Conservation (phyloP, 2,888 invertebrate species). For the Cenopis cana region DNA sequence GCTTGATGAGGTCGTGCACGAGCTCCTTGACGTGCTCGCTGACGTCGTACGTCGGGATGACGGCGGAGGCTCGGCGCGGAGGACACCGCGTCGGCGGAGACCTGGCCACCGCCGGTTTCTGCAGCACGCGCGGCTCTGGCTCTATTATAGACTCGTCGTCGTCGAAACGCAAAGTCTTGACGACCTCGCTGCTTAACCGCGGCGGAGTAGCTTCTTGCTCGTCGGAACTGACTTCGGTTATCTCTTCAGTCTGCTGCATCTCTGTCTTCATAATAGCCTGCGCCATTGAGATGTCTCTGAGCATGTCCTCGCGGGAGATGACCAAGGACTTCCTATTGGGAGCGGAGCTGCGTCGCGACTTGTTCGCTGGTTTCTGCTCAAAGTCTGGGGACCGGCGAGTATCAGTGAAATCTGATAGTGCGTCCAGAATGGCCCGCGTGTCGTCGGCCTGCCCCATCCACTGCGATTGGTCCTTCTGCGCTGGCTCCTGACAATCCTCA, state of each 20-base stretch:
- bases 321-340: constrained; percentile 61
- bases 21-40: constrained; percentile 69
- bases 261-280: constrained; percentile 63
- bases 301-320: constrained; percentile 65
- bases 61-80: constrained; percentile 45
- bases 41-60: constrained; percentile 70
- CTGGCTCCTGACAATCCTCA: too few species aligned
- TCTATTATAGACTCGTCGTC: constrained; percentile 64
- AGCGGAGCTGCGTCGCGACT: constrained; percentile 55
- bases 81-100: too few species aligned
- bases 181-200: constrained; percentile 65
- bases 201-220: constrained; percentile 16
- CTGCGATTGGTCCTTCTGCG: neutral
- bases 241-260: constrained; percentile 24
- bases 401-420: constrained; percentile 69
- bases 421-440: constrained; percentile 68
- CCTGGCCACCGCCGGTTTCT: neutral
- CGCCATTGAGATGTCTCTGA: constrained; percentile 70
- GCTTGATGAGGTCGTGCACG: constrained; percentile 75
- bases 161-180: constrained; percentile 73
- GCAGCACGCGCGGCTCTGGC: constrained; percentile 52
- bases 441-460: constrained; percentile 55
- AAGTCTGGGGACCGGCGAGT: constrained; percentile 45
- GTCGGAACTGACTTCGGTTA: neutral
- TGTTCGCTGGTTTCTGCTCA: constrained; percentile 47